Conservation (phyloP, 1,140 invertebrate genomes). For the Drosophila ficusphila region DNA sequence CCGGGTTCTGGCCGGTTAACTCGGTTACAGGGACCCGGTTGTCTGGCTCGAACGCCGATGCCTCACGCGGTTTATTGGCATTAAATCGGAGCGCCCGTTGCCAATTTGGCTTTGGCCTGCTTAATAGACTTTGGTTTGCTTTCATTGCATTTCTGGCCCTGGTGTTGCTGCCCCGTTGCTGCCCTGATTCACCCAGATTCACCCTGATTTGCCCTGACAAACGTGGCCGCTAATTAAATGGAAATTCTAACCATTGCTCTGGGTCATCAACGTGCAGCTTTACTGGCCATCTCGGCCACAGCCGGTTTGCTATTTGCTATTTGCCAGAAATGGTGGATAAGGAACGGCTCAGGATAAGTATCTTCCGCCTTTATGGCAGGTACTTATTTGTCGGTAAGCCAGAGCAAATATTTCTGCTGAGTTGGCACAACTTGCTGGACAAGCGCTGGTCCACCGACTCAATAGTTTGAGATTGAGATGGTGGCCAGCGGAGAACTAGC, state of each 20-base stretch:
- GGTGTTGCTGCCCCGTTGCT: slow-evolving; percentile 22
- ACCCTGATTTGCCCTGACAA: slow-evolving; percentile 32
- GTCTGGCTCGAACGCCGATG: slow-evolving; percentile 14
- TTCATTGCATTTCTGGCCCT: slow-evolving; percentile 58
- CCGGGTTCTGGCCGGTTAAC: slow-evolving; percentile 58
- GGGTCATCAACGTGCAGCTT: slow-evolving; percentile 20
- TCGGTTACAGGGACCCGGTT: slow-evolving; percentile 38
- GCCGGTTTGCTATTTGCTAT: not conserved
- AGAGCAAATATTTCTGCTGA: slow-evolving; percentile 64
- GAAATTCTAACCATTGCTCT: slow-evolving; percentile 38
- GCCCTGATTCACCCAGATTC: slow-evolving; percentile 19
- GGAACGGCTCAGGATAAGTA: slow-evolving; percentile 32
- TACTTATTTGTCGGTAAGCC: slow-evolving; percentile 59
- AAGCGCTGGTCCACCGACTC: slow-evolving; percentile 9
- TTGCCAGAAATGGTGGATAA: slow-evolving; percentile 25
- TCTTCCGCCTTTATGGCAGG: slow-evolving; percentile 68
- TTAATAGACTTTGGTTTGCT: slow-evolving; percentile 76
- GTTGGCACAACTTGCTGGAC: slow-evolving; percentile 52
- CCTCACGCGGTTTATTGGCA: slow-evolving; percentile 68
- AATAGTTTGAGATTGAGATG: slow-evolving; percentile 20
- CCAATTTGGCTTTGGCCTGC: slow-evolving; percentile 68
- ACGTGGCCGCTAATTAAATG: slow-evolving; percentile 67
- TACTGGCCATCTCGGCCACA: slow-evolving; percentile 3
- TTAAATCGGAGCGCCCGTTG: slow-evolving; percentile 62
- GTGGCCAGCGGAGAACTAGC: not conserved